Base-by-base conservation (phyloP, 2,797 vertebrate genomes). In the Nothura maculosa region DNA sequence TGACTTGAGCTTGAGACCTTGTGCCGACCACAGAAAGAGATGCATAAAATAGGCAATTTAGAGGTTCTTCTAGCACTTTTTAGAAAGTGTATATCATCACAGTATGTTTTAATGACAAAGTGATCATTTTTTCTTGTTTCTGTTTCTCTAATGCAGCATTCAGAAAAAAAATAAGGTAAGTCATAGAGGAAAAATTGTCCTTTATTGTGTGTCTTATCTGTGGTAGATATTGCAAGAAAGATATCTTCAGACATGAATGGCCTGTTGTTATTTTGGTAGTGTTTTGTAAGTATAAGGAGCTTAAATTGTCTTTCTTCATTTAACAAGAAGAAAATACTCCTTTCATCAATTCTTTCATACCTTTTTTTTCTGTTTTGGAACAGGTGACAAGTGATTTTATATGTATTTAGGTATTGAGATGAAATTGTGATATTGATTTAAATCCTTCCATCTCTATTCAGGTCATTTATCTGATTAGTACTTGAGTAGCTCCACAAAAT, bases 121-220 rank as follows among this genome's bases (percentile, higher is more conserved):
- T 92, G 92, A 94, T 92, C 82, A 36, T 25, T 80, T 62, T 92
- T 91, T 95, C 87, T 96, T 92, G 61, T 92, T 95, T 95, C 92
- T 94, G 64, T 96, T 95, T 96, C 85, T 96, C 72, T 94, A 96
- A 96, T 74, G 96, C 96, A 95, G 95, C 96, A 54, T 77, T 95
- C 85, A 89, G 82, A 61, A 94, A 55, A 94, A 83, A 91, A 36
- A 58, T 67, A 50, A 94, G 96, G 95, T 96, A 96, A 96, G 95
- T 94, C 42, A 77, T 0, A 2, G 77, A 95, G 70, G 70, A 89
- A 95, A 94, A 90, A 86, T 83, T 67, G 52, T 88, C 83, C 74
- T 84, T 90, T 90, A 45, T 58, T 96, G 94, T 93, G 92, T 95
- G 94, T 62, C 21, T 89, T 91, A 32, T 84, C 91, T 88, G 42